These are phyloP conservation scores for Eudemis profundana DNA, from an alignment of 2,888 invertebrate genomes.

Conservation along the genomic window DNA sequence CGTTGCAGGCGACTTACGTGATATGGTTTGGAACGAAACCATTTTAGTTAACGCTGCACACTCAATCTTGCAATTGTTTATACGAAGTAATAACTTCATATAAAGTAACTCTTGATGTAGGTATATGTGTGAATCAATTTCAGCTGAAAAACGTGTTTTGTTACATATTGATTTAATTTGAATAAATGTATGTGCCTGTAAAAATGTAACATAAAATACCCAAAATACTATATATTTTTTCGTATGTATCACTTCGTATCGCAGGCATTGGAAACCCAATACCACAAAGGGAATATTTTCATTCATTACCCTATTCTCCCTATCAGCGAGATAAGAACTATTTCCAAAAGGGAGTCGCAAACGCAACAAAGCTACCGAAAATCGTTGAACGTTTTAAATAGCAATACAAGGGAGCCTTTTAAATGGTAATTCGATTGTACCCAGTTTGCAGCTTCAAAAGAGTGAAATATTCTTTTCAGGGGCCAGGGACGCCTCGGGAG, in stretches of 20 bases:
- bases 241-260: background rate
- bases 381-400: conserved; percentile 71
- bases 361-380: conserved; percentile 62
- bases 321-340: conserved; percentile 37
- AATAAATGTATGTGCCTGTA: too few relatives aligned
- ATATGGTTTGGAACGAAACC: conserved; percentile 3
- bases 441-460: conserved; percentile 71
- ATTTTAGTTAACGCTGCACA: background rate
- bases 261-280: background rate
- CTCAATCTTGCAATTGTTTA: too few relatives aligned
- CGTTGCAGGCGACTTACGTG: conserved; percentile 12
- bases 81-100: too few relatives aligned
- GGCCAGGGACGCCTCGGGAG: conserved; percentile 68
- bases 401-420: conserved; percentile 71
- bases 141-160: too few relatives aligned
- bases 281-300: conserved; percentile 1
- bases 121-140: too few relatives aligned
- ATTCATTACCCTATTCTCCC: conserved; percentile 14
- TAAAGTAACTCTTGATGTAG: too few relatives aligned
- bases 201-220: too few relatives aligned
- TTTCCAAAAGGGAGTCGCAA: conserved; percentile 40
- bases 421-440: conserved; percentile 82
- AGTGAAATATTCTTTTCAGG: conserved; percentile 80
- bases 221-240: background rate
- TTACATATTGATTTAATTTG: too few relatives aligned